These are phyloP conservation scores for Diarsia rubi DNA, from an alignment of 2,888 invertebrate species.

Conservation along the genomic window DNA sequence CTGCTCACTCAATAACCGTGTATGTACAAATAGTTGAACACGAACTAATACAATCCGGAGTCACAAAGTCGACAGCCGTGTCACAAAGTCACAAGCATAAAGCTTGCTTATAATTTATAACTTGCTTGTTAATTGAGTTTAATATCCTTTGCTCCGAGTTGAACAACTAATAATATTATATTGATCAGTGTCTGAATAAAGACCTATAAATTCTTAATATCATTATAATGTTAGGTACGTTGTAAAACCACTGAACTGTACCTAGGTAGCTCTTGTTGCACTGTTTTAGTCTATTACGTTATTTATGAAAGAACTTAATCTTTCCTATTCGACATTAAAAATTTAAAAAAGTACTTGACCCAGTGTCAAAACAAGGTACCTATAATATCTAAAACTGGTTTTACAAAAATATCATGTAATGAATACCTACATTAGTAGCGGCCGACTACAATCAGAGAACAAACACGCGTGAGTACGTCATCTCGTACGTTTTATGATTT, in stretches of 20 bases:
- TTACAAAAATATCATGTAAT: conserved; percentile 22
- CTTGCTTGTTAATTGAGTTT: conserved; percentile 66
- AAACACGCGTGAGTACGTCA: conserved; percentile 53
- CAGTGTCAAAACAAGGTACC: conserved; percentile 4
- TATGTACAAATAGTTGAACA: conserved; percentile 22
- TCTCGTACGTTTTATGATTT: conserved; percentile 61
- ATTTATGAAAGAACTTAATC: neutral
- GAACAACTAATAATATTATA: conserved; percentile 47
- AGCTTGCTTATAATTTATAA: conserved; percentile 58
- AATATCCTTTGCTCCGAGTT: conserved; percentile 56
- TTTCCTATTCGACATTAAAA: conserved; percentile 2
- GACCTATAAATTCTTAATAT: conserved; percentile 35
- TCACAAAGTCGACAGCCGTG: conserved; percentile 36
- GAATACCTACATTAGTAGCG: conserved; percentile 38
- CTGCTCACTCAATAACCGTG: neutral
- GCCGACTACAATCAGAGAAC: conserved; percentile 48
- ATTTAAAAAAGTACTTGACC: neutral
- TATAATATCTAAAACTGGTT: conserved; percentile 7
- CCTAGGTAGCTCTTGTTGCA: conserved; percentile 27
- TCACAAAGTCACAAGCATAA: conserved; percentile 47
- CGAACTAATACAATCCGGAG: conserved; percentile 13
- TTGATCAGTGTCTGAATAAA: conserved; percentile 28
- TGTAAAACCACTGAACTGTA: conserved; percentile 18
- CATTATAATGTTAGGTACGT: conserved; percentile 14
- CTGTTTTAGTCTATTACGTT: conserved; percentile 1